These are phyloP conservation scores for Lasaia peninsularis DNA, from an alignment of 1,140 invertebrate species.

Conservation along the genomic window DNA sequence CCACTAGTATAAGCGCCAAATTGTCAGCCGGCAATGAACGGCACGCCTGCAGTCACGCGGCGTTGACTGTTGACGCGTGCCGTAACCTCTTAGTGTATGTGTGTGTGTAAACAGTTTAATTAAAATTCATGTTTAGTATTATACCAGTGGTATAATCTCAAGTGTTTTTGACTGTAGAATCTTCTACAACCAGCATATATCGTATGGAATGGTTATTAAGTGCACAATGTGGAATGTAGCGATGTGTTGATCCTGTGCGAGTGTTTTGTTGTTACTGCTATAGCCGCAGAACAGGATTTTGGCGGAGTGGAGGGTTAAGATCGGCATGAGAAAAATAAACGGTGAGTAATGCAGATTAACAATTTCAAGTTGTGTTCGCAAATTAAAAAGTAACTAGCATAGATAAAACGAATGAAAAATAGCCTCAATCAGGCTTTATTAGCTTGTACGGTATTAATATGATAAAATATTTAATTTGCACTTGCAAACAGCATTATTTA, in stretches of 20 bases:
- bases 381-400: too few relatives aligned
- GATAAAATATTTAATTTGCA: too few relatives aligned
- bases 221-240: slow-evolving; percentile 39
- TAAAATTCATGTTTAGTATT: slow-evolving; percentile 59
- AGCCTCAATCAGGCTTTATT: too few relatives aligned
- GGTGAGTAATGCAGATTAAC: slow-evolving; percentile 38
- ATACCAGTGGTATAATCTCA: slow-evolving; percentile 46
- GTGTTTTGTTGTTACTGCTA: slow-evolving; percentile 67
- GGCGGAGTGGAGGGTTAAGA: slow-evolving; percentile 62
- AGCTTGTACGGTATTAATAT: too few relatives aligned
- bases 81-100: slow-evolving; percentile 66
- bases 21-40: slow-evolving; percentile 51
- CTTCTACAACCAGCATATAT: background rate
- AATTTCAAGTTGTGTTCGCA: too few relatives aligned
- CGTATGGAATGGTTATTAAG: slow-evolving; percentile 1
- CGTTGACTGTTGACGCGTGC: slow-evolving; percentile 58
- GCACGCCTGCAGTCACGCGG: slow-evolving; percentile 72
- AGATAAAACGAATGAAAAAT: too few relatives aligned
- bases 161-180: slow-evolving; percentile 17
- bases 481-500: too few relatives aligned
- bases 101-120: slow-evolving; percentile 51
- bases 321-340: slow-evolving; percentile 73
- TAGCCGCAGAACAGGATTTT: slow-evolving; percentile 61
- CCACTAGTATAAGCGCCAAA: slow-evolving; percentile 47
- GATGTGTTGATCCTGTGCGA: slow-evolving; percentile 53